A percentile compares a stretch with the other conserved stretches of the same genome.
These are phyloP conservation scores for Peromyscus maniculatus DNA, from an alignment of 2,113 vertebrate species.

Conservation along the genomic window DNA sequence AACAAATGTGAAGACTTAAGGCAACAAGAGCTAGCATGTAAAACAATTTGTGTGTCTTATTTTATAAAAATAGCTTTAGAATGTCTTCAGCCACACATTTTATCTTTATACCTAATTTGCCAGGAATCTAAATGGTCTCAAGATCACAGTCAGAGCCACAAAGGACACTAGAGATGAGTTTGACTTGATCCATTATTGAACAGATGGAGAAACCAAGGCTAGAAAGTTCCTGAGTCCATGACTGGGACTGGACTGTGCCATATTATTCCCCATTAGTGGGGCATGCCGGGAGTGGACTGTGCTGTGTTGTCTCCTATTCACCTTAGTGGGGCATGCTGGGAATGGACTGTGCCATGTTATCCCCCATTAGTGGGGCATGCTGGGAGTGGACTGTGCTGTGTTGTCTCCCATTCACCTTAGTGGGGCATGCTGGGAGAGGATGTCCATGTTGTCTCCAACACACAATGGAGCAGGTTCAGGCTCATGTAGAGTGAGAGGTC, in stretches of 20 bases:
- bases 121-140: constrained; percentile 11
- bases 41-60: background rate
- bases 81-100: background rate
- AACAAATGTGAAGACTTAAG: background rate
- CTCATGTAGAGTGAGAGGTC: background rate
- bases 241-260: too few species aligned
- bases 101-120: background rate
- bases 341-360: too few species aligned
- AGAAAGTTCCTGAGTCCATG: background rate
- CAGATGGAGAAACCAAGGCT: background rate
- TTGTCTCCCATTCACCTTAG: too few species aligned
- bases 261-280: background rate
- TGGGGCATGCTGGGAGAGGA: too few species aligned
- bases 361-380: too few species aligned
- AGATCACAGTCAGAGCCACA: background rate
- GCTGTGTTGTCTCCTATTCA: too few species aligned
- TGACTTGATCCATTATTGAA: background rate
- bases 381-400: too few species aligned
- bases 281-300: too few species aligned
- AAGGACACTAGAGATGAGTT: background rate
- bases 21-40: background rate
- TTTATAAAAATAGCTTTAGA: constrained; percentile 36
- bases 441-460: background rate
- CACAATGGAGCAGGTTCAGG: too few species aligned
- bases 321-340: too few species aligned